These are phyloP conservation scores for Dioctria linearis DNA, from an alignment of 2,888 invertebrate genomes.

Conservation along the genomic window DNA sequence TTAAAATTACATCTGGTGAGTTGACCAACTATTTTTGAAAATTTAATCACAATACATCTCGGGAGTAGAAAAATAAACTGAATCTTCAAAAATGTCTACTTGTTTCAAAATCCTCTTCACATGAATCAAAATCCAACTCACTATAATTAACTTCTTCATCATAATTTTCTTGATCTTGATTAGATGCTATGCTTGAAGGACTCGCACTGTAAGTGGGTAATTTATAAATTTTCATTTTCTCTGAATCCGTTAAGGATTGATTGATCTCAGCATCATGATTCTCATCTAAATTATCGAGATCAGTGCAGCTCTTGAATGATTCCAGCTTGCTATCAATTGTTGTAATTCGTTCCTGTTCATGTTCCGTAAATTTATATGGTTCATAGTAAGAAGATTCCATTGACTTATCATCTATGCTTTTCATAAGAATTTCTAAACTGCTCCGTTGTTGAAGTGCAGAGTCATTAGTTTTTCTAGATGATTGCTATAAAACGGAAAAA, in stretches of 20 bases:
- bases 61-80: no score
- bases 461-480: no score
- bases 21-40: no score
- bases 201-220: not conserved
- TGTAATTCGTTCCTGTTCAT: not conserved
- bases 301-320: constrained; percentile 8
- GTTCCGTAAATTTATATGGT: not conserved
- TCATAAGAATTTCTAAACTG: constrained; percentile 4
- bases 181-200: not conserved
- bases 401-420: not conserved
- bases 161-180: not conserved
- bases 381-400: not conserved
- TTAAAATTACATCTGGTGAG: no score
- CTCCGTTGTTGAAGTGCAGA: not conserved
- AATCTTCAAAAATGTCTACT: not conserved
- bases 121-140: not conserved
- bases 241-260: not conserved
- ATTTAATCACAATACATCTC: no score
- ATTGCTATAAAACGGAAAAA: no score
- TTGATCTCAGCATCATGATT: not conserved
- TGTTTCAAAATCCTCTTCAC: not conserved
- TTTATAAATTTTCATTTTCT: not conserved
- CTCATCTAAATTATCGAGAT: not conserved
- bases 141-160: not conserved
- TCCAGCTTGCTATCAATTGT: not conserved